phyloP scores from a whole-genome alignment of 2,113 vertebrate genomes.

The Spheniscus mendiculus region DNA sequence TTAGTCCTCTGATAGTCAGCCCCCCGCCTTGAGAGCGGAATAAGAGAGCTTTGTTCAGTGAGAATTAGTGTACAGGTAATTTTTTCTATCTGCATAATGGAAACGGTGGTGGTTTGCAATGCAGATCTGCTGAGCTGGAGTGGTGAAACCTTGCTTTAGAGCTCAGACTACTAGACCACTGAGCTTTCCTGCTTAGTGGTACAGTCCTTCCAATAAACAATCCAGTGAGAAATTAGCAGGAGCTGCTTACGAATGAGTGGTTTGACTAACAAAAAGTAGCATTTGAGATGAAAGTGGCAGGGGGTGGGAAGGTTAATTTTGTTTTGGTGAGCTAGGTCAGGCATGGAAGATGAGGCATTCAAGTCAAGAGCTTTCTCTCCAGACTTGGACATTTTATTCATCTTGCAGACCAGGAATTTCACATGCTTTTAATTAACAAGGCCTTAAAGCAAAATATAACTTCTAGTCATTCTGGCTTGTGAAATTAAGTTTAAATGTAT shows the following conservation, averaged over 20 bases:
- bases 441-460: background rate
- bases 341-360: constrained; percentile 6
- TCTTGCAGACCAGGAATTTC: background rate
- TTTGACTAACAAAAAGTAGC: background rate
- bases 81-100: accelerated
- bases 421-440: background rate
- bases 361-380: background rate
- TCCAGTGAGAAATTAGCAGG: background rate
- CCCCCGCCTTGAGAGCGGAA: accelerated
- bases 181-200: background rate
- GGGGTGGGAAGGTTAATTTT: constrained; percentile 16
- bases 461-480: background rate
- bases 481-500: background rate
- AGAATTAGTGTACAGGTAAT: accelerated
- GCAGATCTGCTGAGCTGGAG: background rate
- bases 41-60: background rate
- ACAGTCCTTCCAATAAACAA: background rate
- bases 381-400: background rate
- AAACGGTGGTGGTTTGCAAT: accelerated
- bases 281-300: background rate
- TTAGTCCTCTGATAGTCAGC: background rate
- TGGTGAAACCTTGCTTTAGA: accelerated
- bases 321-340: constrained; percentile 26
- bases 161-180: background rate
- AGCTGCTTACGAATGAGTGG: background rate